Evolutionary conservation across 2,113 vertebrate genomes (phyloP), one percentile per base, ranked within the genome.

Genomic region (Acrocephalus kingi): DNA sequence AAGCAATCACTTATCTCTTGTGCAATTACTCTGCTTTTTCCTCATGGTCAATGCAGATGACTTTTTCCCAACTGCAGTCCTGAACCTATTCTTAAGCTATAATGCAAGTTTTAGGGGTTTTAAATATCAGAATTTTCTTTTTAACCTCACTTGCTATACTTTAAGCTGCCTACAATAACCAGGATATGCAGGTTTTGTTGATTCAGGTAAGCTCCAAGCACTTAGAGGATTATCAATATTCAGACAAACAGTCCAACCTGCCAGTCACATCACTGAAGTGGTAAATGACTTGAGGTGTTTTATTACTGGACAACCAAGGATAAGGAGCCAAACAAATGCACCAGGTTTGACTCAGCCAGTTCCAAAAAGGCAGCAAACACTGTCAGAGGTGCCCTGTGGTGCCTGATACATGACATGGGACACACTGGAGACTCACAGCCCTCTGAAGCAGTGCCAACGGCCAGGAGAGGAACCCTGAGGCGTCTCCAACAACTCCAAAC

Each of bases 321-420:
- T 13, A 66, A 62, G 37, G 48, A 59, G 35, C 8, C 30, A 73
- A 43, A 52, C 13, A 78, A 80, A 77, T 0, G 18, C 21, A 80
- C 25, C 46, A 51, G 35, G 25, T 80, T 82, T 58, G 51, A 49
- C 35, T 63, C 72, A 23, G 55, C 13, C 62, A 22, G 4, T 24
- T 39, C 52, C 66, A 64, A 28, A 55, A 33, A n/a, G 28, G 55
- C 11, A 46, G 25, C 66, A 64, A 58, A 66, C 5, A 2, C 49
- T n/a, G 7, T 10, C 52, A 13, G 18, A 58, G 23, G 41, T 62
- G 68, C 24, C 10, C 41, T 13, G 0, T 5, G 20, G 49, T 45
- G 56, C 45, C 49, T 17, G 4, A 20, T 16, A 10, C 0, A 0
- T 39, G 69, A 61, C 19, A 2, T 6, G 33, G 59, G 69, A 51